phyloP scores from a whole-genome alignment of 2,888 invertebrate genomes.

The Ormia ochracea region DNA sequence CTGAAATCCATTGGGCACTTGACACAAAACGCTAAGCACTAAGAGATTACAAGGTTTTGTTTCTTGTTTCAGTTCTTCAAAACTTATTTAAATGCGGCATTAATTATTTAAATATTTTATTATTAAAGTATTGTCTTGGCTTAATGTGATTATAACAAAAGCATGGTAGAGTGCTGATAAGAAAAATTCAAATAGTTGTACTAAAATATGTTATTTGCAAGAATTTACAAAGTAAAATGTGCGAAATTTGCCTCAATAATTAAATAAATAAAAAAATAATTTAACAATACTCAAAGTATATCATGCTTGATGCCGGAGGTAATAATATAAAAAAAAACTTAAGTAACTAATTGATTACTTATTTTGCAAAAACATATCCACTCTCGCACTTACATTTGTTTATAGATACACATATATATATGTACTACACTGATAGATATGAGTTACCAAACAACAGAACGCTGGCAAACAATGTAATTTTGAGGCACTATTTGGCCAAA shows the following conservation, averaged over 20 bases:
- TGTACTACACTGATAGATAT: no score
- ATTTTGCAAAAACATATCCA: no score
- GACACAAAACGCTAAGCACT: constrained; percentile 56
- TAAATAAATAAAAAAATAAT: constrained; percentile 22
- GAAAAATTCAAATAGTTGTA: constrained; percentile 36
- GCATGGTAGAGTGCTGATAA: constrained; percentile 39
- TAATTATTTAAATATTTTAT: background rate
- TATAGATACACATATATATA: no score
- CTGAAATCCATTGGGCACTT: constrained; percentile 71
- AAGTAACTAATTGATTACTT: no score
- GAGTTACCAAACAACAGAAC: no score
- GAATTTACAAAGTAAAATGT: constrained; percentile 58
- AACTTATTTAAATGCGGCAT: background rate
- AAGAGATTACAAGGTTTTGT: constrained; percentile 25
- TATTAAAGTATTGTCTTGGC: background rate
- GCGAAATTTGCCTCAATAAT: constrained; percentile 64
- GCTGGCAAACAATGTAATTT: no score
- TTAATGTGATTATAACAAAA: constrained; percentile 30
- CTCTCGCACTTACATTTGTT: no score
- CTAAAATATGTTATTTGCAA: constrained; percentile 37
- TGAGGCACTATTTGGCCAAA: no score
- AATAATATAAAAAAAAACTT: no score
- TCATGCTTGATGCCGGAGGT: constrained; percentile 25
- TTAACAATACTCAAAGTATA: background rate
- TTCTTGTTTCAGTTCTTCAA: background rate